A percentile compares a stretch with the other conserved stretches of the same genome.
phyloP scores from a whole-genome alignment of 1,140 invertebrate genomes.

The Holcopasites calliopsidis region DNA sequence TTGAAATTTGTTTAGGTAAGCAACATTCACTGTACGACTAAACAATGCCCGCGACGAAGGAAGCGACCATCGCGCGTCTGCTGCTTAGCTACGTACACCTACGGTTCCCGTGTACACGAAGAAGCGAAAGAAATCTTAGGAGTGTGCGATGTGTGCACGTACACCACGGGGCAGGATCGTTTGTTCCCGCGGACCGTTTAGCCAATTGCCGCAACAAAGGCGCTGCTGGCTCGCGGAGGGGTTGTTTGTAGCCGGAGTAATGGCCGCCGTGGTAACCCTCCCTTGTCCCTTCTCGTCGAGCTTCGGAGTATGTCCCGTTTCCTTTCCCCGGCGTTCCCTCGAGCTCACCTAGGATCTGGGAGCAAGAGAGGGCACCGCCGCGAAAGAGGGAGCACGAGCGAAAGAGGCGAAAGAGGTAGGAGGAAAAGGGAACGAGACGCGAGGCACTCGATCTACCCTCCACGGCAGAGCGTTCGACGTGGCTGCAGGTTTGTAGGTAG shows the following conservation, averaged over 20 bases:
- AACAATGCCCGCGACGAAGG: neutral
- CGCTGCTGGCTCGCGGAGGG: conserved; percentile 72
- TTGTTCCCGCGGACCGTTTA: conserved; percentile 73
- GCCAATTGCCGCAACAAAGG: conserved; percentile 77
- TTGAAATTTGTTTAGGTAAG: too few species aligned
- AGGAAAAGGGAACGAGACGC: conserved; percentile 30
- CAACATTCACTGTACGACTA: too few species aligned
- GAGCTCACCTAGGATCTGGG: conserved; percentile 14
- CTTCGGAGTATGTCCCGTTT: conserved; percentile 37
- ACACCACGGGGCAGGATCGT: conserved; percentile 51
- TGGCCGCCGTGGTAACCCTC: conserved; percentile 71
- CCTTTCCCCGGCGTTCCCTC: conserved; percentile 8
- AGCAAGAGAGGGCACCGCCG: neutral
- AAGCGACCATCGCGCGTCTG: neutral
- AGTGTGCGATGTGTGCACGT: neutral
- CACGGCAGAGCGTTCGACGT: conserved; percentile 58
- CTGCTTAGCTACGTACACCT: neutral
- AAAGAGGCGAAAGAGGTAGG: conserved; percentile 16
- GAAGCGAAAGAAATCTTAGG: conserved; percentile 41
- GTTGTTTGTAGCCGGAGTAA: conserved; percentile 77
- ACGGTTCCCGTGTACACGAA: neutral
- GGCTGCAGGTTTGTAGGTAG: conserved; percentile 63
- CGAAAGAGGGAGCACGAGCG: conserved; percentile 15
- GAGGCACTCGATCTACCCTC: conserved; percentile 56
- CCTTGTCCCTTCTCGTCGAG: conserved; percentile 49